phyloP scores from a whole-genome alignment of 2,113 vertebrate species.

The Epinephelus lanceolatus region DNA sequence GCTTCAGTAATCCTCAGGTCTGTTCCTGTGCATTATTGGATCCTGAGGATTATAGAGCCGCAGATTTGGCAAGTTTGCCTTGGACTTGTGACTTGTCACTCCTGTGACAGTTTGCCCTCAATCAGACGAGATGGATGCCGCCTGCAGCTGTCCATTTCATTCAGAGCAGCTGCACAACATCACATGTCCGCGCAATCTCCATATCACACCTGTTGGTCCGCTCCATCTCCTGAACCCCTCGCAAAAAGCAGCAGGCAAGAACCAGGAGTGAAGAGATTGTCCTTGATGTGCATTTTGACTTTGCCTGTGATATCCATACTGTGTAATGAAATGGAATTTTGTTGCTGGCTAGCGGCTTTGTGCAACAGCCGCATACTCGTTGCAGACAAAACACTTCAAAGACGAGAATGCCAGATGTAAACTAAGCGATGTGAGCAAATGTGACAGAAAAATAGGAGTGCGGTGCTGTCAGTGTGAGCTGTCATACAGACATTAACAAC shows the following conservation, averaged over 20 bases:
- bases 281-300: conserved; percentile 44
- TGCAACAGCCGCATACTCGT: conserved; percentile 3
- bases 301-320: conserved; percentile 22
- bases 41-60: background rate
- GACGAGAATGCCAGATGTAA: conserved; percentile 17
- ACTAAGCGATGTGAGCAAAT: conserved; percentile 14
- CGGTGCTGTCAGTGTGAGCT: conserved; percentile 20
- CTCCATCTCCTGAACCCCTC: conserved; percentile 1
- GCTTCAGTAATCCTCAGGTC: conserved; percentile 33
- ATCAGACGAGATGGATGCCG: conserved; percentile 47
- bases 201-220: conserved; percentile 55
- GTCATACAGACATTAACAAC: conserved; percentile 6
- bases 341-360: background rate
- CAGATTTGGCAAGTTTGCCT: background rate
- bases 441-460: conserved; percentile 21
- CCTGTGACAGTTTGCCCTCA: conserved; percentile 38
- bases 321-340: conserved; percentile 40
- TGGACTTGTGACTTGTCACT: conserved; percentile 35
- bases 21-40: conserved; percentile 23
- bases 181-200: conserved; percentile 41
- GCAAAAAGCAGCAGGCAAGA: conserved; percentile 6
- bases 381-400: conserved; percentile 28
- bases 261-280: conserved; percentile 8
- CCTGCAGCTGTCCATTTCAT: conserved; percentile 46
- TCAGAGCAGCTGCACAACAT: conserved; percentile 31